phyloP scores from a whole-genome alignment of 2,797 vertebrate genomes.

The Oreochromis mossambicus region DNA sequence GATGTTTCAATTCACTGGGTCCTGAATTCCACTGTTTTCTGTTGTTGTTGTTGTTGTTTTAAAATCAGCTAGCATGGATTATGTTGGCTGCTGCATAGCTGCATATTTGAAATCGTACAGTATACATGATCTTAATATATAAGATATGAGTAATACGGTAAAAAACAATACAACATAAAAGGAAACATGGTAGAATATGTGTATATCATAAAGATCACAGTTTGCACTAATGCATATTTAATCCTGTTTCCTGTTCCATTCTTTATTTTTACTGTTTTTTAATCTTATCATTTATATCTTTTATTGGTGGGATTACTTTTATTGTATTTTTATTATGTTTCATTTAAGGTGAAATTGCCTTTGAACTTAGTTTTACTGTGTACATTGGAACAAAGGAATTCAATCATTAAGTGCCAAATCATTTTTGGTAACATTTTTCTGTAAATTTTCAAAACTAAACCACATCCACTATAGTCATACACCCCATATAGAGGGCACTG shows the following conservation, averaged over 20 bases:
- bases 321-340: not conserved
- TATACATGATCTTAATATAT: not conserved
- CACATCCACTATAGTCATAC: not conserved
- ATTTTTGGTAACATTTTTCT: not conserved
- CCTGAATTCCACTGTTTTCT: not conserved
- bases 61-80: not conserved
- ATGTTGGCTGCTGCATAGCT: not conserved
- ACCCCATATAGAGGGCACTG: not conserved
- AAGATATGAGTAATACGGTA: rapidly evolving
- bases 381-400: not conserved
- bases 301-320: not conserved
- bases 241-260: not conserved
- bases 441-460: not conserved
- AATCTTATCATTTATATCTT: not conserved
- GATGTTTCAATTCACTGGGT: not conserved
- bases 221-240: not conserved
- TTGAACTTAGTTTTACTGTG: not conserved
- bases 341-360: not conserved
- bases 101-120: not conserved
- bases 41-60: not conserved
- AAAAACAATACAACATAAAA: not conserved
- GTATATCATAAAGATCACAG: not conserved
- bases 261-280: not conserved
- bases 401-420: not conserved
- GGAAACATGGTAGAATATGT: not conserved